Conservation (phyloP, 2,888 invertebrate species). For the Lepeophtheirus nordmannii region DNA sequence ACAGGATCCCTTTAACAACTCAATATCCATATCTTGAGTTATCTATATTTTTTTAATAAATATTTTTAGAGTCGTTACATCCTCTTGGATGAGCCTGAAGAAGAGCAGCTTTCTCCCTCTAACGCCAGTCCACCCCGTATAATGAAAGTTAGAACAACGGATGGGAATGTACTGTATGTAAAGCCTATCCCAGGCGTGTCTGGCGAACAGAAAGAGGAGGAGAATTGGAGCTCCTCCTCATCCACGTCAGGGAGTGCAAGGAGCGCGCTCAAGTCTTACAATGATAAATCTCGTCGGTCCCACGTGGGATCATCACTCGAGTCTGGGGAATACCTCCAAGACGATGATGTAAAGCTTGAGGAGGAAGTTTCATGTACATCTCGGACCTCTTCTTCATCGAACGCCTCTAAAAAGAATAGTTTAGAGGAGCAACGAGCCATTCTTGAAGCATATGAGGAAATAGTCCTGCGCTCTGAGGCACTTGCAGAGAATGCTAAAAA, state of each 20-base stretch:
- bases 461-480: constrained; percentile 8
- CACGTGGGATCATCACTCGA: background rate
- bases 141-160: background rate
- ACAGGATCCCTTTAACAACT: too few species aligned
- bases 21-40: too few species aligned
- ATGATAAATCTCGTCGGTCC: too few species aligned
- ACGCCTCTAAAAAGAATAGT: background rate
- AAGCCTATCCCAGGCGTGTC: background rate
- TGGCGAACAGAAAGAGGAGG: background rate
- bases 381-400: background rate
- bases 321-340: background rate
- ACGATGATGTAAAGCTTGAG: too few species aligned
- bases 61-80: background rate
- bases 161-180: background rate
- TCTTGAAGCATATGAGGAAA: constrained; percentile 9
- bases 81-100: background rate
- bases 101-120: background rate
- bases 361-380: too few species aligned
- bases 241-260: constrained; percentile 2
- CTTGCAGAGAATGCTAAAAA: background rate
- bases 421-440: background rate
- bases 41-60: too few species aligned
- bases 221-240: background rate
- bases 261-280: background rate
- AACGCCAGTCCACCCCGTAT: background rate